These are phyloP conservation scores for Scylla paramamosain DNA, from an alignment of 1,140 invertebrate species.

Conservation along the genomic window DNA sequence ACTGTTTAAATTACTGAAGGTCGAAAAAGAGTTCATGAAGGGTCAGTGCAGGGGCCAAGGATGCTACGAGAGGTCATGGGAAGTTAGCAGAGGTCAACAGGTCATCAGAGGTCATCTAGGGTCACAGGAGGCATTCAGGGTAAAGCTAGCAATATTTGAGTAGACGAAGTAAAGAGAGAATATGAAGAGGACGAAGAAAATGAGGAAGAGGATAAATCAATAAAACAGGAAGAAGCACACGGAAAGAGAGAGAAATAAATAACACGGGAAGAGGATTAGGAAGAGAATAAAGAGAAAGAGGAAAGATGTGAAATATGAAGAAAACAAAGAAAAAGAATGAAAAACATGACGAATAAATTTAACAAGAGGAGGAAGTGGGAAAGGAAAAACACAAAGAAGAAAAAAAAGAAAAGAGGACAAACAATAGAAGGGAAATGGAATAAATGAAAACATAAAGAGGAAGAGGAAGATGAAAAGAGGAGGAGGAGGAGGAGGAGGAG, in stretches of 20 bases:
- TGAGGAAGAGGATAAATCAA: background rate
- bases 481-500: background rate
- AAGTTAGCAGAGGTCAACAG: no score
- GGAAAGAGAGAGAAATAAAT: background rate
- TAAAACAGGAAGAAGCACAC: background rate
- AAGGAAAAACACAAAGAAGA: background rate
- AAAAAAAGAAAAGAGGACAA: background rate
- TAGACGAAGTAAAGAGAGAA: no score
- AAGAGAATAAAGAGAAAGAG: background rate
- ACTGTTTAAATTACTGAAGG: background rate
- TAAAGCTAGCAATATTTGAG: no score
- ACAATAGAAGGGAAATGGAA: background rate
- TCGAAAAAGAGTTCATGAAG: background rate
- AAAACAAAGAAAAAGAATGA: background rate
- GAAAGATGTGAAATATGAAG: background rate
- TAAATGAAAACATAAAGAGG: background rate
- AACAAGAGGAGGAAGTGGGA: no score
- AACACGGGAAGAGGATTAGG: background rate
- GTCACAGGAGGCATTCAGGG: no score
- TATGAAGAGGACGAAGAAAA: constrained; percentile 1
- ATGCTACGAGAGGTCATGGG: no score
- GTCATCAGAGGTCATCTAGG: no score
- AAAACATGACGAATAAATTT: background rate
- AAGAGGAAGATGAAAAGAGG: background rate
- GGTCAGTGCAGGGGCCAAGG: no score